Percentiles rank a stretch among this genome's conserved stretches.
Conservation (phyloP, 2,797 vertebrate genomes). For the Catamblyrhynchus diadema region DNA sequence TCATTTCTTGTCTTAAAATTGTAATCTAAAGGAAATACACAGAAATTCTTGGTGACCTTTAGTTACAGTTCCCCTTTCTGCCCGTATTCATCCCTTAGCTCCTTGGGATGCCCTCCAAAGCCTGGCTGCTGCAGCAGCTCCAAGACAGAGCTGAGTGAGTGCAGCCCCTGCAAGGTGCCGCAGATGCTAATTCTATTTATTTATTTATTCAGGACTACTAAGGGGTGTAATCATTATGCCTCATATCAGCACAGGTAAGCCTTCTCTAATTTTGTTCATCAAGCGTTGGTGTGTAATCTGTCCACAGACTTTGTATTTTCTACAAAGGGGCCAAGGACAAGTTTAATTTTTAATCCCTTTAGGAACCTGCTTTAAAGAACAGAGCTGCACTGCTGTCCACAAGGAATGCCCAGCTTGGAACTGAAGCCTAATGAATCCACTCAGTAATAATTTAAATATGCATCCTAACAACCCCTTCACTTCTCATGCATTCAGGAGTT, state of each 20-base stretch:
- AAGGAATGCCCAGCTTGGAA: neutral
- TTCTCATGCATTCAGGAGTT: neutral
- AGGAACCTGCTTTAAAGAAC: neutral
- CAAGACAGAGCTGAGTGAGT: neutral
- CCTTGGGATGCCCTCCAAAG: too few relatives aligned
- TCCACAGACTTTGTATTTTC: neutral
- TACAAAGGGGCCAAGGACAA: neutral
- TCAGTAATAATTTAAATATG: neutral
- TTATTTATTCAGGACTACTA: neutral
- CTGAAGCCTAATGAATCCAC: neutral
- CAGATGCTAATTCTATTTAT: neutral
- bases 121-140: neutral
- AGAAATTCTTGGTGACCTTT: neutral
- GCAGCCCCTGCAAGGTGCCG: neutral
- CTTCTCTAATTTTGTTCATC: neutral
- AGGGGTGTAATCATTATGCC: neutral
- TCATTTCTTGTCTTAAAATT: neutral
- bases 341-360: neutral
- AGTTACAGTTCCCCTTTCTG: neutral
- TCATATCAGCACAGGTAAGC: neutral
- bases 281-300: neutral
- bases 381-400: neutral
- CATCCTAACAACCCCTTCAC: neutral
- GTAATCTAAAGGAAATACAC: neutral
- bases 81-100: neutral